Conservation (phyloP, 2,797 vertebrate genomes). For the Chiloscyllium punctatum region DNA sequence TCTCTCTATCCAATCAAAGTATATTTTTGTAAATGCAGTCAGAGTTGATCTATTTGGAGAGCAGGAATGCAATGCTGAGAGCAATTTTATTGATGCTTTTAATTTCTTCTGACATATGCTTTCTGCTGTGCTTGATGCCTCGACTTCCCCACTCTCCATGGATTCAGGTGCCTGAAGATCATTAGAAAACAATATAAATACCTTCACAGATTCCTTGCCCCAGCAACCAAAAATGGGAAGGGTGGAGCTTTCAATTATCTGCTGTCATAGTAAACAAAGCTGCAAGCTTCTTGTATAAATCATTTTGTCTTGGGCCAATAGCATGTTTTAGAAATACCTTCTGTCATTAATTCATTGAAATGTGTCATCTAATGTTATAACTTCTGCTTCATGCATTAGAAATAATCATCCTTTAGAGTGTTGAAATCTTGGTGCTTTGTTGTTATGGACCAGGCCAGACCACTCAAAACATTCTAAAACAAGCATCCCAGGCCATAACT, state of each 20-base stretch:
- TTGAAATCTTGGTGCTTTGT: too few relatives aligned
- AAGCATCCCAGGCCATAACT: too few relatives aligned
- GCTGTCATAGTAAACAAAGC: neutral
- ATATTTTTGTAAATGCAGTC: neutral
- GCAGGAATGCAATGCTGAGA: neutral
- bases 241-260: neutral
- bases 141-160: neutral
- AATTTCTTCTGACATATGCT: neutral
- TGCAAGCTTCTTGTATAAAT: neutral
- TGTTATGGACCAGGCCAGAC: too few relatives aligned
- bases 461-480: too few relatives aligned
- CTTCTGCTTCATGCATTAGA: too few relatives aligned
- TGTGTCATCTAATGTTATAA: neutral
- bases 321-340: neutral
- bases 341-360: neutral
- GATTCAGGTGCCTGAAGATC: neutral
- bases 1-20: neutral
- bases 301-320: neutral
- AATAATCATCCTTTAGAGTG: too few relatives aligned
- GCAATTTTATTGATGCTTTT: neutral
- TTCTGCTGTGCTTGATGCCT: neutral
- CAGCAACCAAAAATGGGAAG: neutral
- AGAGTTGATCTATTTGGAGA: neutral
- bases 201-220: neutral
- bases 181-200: neutral